phyloP scores from a whole-genome alignment of 2,888 invertebrate genomes.

The Cantharis lateralis region DNA sequence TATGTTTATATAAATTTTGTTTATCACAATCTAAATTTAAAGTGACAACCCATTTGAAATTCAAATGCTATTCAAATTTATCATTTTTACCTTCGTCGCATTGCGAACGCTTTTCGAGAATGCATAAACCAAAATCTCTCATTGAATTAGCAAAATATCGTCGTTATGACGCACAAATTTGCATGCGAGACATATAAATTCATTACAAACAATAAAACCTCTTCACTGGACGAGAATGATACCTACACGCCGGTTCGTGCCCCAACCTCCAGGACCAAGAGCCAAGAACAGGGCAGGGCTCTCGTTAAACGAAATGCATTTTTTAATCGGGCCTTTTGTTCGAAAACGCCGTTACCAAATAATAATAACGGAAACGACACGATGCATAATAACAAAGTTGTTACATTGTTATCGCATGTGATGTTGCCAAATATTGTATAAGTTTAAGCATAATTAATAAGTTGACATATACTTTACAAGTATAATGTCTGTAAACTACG shows the following conservation, averaged over 20 bases:
- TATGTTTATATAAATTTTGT: conserved; percentile 24
- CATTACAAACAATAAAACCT: conserved; percentile 45
- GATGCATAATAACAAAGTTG: not conserved
- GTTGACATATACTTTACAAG: not conserved
- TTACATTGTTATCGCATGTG: not conserved
- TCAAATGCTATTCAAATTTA: conserved; percentile 26
- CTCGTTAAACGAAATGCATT: not conserved
- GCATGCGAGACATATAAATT: conserved; percentile 47
- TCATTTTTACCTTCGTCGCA: conserved; percentile 25
- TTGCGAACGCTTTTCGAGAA: not conserved
- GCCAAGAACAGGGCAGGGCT: not conserved
- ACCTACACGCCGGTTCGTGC: conserved; percentile 1
- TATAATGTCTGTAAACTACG: not conserved
- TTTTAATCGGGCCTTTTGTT: not conserved
- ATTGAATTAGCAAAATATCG: conserved; percentile 13
- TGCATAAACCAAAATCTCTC: conserved; percentile 7
- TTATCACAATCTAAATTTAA: conserved; percentile 20
- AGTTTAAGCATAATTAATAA: not conserved
- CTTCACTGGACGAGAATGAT: conserved; percentile 13
- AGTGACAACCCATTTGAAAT: conserved; percentile 19
- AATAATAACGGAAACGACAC: not conserved
- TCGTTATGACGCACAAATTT: conserved; percentile 35
- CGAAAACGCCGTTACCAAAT: not conserved
- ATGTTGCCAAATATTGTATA: not conserved
- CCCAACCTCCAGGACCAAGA: not conserved